Evolutionary conservation across 2,888 invertebrate genomes (phyloP).

Genomic region (Aradus depressus): DNA sequence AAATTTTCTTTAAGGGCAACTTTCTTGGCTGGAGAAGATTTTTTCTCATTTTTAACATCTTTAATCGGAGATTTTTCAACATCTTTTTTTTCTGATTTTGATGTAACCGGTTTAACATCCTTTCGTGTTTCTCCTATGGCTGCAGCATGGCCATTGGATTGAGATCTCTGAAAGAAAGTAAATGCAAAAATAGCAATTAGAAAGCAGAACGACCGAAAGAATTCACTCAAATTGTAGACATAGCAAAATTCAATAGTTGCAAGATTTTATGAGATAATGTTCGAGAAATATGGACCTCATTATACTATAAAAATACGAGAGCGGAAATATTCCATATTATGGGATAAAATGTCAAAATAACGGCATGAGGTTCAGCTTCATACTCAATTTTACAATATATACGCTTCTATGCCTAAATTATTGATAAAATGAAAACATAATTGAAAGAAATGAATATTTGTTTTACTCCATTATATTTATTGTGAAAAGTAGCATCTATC

Average conservation of each 20-base stretch:
- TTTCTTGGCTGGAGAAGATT: slow-evolving; percentile 23
- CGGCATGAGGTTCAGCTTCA: no score
- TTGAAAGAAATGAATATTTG: no score
- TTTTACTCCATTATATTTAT: no score
- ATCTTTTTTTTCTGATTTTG: slow-evolving; percentile 25
- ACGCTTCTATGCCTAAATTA: no score
- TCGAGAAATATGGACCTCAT: no score
- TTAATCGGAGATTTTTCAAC: slow-evolving; percentile 29
- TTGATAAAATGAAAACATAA: no score
- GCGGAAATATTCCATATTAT: no score
- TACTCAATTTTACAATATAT: no score
- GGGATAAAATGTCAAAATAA: no score
- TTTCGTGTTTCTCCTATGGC: slow-evolving; percentile 27
- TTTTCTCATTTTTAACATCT: slow-evolving; percentile 29
- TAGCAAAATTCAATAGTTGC: not conserved
- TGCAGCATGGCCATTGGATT: slow-evolving; percentile 34
- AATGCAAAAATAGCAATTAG: not conserved
- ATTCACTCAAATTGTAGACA: not conserved
- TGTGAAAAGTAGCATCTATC: no score
- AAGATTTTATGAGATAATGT: no score
- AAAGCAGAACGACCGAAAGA: not conserved
- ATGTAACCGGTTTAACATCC: slow-evolving; percentile 21
- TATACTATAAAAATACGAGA: no score
- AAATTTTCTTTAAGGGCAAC: slow-evolving; percentile 27
- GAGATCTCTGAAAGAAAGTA: slow-evolving; percentile 30